A percentile compares a stretch with the other conserved stretches of the same genome.
These are phyloP conservation scores for Trachelipus rathkii DNA, from an alignment of 1,140 invertebrate species.

Conservation along the genomic window DNA sequence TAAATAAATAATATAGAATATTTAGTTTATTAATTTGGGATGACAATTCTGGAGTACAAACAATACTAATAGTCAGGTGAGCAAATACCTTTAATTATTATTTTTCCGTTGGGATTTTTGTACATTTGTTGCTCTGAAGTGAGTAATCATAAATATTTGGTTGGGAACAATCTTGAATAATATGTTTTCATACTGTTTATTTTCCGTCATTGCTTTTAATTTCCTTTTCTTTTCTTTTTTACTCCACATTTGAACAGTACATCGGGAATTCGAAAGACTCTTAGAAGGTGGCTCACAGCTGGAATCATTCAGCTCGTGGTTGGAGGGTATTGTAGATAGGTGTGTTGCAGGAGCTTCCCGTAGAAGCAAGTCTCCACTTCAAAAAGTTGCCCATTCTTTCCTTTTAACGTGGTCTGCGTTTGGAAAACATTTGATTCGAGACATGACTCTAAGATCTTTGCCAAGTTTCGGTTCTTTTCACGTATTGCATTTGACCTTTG, in stretches of 20 bases:
- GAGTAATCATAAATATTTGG: too few relatives aligned
- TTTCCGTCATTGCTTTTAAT: background rate
- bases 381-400: slow-evolving; percentile 53
- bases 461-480: slow-evolving; percentile 58
- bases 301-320: slow-evolving; percentile 55
- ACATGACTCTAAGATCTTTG: slow-evolving; percentile 56
- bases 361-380: slow-evolving; percentile 46
- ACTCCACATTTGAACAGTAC: slow-evolving; percentile 50
- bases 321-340: slow-evolving; percentile 54
- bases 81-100: too few relatives aligned
- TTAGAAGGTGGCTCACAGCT: slow-evolving; percentile 54
- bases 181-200: background rate
- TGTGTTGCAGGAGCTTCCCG: slow-evolving; percentile 52
- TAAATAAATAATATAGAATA: too few relatives aligned
- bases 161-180: too few relatives aligned
- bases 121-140: too few relatives aligned
- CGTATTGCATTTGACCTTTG: slow-evolving; percentile 56
- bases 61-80: too few relatives aligned
- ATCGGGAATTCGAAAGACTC: slow-evolving; percentile 53
- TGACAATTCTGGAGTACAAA: too few relatives aligned
- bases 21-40: too few relatives aligned
- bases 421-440: slow-evolving; percentile 54
- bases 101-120: too few relatives aligned
- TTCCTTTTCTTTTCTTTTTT: background rate
- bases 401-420: slow-evolving; percentile 56